Base-by-base conservation (phyloP, 2,888 invertebrate species). In the Elgonia sp. region DNA sequence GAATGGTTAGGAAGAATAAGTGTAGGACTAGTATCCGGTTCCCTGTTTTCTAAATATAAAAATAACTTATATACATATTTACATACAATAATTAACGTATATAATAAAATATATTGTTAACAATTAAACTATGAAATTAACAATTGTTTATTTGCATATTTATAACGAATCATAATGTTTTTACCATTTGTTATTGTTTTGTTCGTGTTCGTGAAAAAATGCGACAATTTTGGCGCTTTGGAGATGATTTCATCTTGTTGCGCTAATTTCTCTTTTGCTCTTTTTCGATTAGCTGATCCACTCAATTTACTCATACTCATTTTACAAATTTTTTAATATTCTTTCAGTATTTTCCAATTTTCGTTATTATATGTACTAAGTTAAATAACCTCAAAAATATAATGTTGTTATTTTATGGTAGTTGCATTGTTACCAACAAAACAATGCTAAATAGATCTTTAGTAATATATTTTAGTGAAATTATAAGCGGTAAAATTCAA, bases 241-340 rank as follows among this genome's bases (percentile, higher is more conserved):
- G 18, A 53, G 53, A 53, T 53, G 14, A 53, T 53, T 53, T 53
- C 18, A n/a, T 53, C 53, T 53, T 53, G 53, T 53, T 53, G 53
- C 14, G 18, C 18, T 53, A 53, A n/a, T 53, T 53, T 53, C n/a
- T 53, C 53, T 53, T 53, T 53, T 53, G 53, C 53, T 53, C 53
- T 53, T 53, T 53, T 53, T 53, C 53, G 53, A 53, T n/a, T n/a
- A 53, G 53, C 53, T 53, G 53, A 53, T 53, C 53, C 18, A 53
- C 53, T 53, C 53, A 53, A 53, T n/a, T 53, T 53, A 53, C 53
- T 46, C 46, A 46, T 12, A 46, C 46, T 46, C 46, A 46, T 46
- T 46, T 46, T 46, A 14, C 14, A 14, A 46, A 12, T 46, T 14
- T 46, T 10, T 46, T 12, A 46, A 46, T 46, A 46, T 5, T 46